Evolutionary conservation across 1,140 invertebrate genomes (phyloP).

Genomic region (Globodera rostochiensis): DNA sequence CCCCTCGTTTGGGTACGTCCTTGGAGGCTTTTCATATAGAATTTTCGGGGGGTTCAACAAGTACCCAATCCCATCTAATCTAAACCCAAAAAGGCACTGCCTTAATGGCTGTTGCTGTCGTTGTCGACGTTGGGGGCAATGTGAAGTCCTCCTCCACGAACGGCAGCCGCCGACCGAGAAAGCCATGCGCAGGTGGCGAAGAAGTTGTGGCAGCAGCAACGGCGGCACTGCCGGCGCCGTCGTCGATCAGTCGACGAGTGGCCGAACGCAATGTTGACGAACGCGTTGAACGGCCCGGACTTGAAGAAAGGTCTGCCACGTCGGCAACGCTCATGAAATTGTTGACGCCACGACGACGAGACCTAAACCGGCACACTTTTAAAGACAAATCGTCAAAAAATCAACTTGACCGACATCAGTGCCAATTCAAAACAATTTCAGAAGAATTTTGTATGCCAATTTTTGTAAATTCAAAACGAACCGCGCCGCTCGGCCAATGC

Average conservation of each 20-base stretch:
- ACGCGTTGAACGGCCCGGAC: slow-evolving; percentile 10
- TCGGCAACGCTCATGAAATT: background rate
- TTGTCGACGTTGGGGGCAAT: background rate
- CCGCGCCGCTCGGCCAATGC: slow-evolving; percentile 47
- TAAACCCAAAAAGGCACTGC: too few species aligned
- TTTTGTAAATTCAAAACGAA: background rate
- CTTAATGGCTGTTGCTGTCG: background rate
- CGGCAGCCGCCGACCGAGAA: background rate
- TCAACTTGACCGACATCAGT: too few species aligned
- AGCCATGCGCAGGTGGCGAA: background rate
- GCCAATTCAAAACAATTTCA: too few species aligned
- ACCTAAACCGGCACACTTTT: background rate
- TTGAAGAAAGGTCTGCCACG: background rate
- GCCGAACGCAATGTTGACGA: slow-evolving; percentile 23
- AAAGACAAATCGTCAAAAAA: too few species aligned
- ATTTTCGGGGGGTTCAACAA: too few species aligned
- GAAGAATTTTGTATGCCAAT: too few species aligned
- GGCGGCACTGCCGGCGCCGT: too few species aligned
- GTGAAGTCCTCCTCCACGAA: background rate
- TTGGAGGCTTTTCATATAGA: too few species aligned
- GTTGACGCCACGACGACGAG: background rate
- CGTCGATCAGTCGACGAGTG: background rate
- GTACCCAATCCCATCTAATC: too few species aligned
- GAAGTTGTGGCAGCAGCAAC: too few species aligned
- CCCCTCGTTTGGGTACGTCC: too few species aligned